These are phyloP conservation scores for Ashinkailepas kermadecensis DNA, from an alignment of 2,888 invertebrate species.

Conservation along the genomic window DNA sequence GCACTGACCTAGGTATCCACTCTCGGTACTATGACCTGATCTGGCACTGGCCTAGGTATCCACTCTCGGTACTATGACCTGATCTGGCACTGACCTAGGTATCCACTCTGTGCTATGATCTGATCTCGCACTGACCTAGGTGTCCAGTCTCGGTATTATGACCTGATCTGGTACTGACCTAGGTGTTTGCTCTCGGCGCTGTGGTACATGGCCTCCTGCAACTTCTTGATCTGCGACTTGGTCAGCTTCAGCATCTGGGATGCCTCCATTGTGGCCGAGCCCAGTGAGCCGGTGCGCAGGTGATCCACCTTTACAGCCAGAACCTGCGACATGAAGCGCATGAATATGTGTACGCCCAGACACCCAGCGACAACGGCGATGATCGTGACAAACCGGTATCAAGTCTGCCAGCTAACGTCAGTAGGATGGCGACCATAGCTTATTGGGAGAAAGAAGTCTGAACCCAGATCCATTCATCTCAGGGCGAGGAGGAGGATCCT, in stretches of 20 bases:
- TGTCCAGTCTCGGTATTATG: too few relatives aligned
- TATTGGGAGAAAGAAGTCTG: too few relatives aligned
- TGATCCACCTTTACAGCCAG: constrained; percentile 37
- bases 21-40: constrained; percentile 88
- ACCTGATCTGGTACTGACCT: constrained; percentile 45
- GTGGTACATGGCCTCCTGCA: constrained; percentile 91
- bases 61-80: constrained; percentile 76
- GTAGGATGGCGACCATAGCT: too few relatives aligned
- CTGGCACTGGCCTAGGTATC: constrained; percentile 61
- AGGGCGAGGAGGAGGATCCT: too few relatives aligned
- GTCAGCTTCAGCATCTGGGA: constrained; percentile 50
- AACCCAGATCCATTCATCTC: too few relatives aligned
- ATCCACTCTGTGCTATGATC: too few relatives aligned
- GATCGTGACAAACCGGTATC: too few relatives aligned
- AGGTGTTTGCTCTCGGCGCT: constrained; percentile 85
- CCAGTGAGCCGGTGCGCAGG: constrained; percentile 29
- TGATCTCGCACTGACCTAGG: too few relatives aligned
- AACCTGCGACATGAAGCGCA: neutral
- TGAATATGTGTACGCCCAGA: too few relatives aligned
- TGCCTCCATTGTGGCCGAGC: constrained; percentile 29
- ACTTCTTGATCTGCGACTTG: constrained; percentile 71
- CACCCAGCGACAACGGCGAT: too few relatives aligned
- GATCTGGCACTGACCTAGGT: too few relatives aligned
- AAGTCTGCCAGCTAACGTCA: too few relatives aligned
- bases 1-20: constrained; percentile 66